Conservation (phyloP, 2,113 vertebrate species). For the Prolemur simus region DNA sequence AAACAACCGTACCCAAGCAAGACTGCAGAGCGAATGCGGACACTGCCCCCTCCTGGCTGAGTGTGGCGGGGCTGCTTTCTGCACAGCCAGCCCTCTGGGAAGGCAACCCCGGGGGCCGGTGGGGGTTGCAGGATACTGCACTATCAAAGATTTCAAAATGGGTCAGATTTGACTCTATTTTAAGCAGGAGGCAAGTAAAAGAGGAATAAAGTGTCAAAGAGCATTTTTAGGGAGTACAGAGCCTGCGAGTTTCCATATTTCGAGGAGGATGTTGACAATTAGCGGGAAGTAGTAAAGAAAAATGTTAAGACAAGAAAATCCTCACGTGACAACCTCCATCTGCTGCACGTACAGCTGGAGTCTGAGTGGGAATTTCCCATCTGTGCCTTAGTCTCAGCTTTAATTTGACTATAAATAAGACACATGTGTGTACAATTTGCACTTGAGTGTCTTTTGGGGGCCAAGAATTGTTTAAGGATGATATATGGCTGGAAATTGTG, state of each 20-base stretch:
- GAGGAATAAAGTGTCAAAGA: not conserved
- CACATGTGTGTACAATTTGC: not conserved
- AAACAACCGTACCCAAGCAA: accelerated
- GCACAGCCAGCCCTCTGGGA: accelerated
- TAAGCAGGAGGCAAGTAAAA: not conserved
- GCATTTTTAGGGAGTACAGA: not conserved
- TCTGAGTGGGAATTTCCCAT: slow-evolving; percentile 11
- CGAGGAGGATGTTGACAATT: slow-evolving; percentile 57
- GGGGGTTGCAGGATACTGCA: not conserved
- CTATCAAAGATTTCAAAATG: not conserved
- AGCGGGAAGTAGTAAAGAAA: slow-evolving; percentile 36
- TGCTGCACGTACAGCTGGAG: slow-evolving; percentile 35
- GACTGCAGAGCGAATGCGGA: not conserved
- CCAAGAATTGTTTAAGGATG: not conserved
- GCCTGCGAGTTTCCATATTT: not conserved
- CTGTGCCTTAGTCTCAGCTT: slow-evolving; percentile 17
- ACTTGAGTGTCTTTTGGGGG: not conserved
- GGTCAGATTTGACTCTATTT: not conserved
- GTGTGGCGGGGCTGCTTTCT: not conserved
- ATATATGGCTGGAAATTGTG: not conserved
- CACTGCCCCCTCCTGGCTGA: slow-evolving; percentile 70
- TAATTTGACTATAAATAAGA: slow-evolving; percentile 48
- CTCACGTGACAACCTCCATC: not conserved
- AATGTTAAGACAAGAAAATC: slow-evolving; percentile 56
- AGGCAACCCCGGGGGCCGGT: not conserved